Base-by-base conservation (phyloP, 2,888 invertebrate species). In the Anodontia alba region DNA sequence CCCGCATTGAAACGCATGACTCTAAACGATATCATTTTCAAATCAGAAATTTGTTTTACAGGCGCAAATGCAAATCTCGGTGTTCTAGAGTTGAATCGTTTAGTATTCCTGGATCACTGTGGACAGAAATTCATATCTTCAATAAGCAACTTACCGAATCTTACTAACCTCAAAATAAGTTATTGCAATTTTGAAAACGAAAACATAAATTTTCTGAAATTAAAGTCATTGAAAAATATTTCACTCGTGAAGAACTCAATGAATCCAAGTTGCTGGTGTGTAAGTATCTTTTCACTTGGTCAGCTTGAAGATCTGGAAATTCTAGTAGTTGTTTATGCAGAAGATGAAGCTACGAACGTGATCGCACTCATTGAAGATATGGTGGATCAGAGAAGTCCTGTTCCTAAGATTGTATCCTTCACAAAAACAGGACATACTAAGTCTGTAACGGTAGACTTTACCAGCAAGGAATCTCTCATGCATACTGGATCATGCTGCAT, bases 311-410 rank as follows among this genome's bases (percentile, higher is more conserved):
- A 62, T 10, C 31, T 62, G 1, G 33, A 33, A 17, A 62, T 17
- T 33, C 62, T 62, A 17, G 62, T 33, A 62, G 62, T 62, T 26
- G 17, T 20, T 7, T 62, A 17, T 23, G 23, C 17, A 1, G 23
- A 20, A 15, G 62, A 62, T 31, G 62, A 62, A 62, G 62, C 10
- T 10, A 31, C 31, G 1, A 33, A 33, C 17, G 62, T 62, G 10
- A 17, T 26, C 17, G 62, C 31, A 1, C 33, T 62, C 1, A 33
- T 62, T 33, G 62, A 62, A 17, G 62, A 62, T 17, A 62, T 62
- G 62, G 62, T 62, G 2, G 62, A 62, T 20, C 62, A 62, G 23
- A 62, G 31, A 62, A 62, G 62, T 62, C 62, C 62, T 7, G 62
- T 62, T 17, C 62, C 62, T 1, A 62, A 33, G n/a, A 62, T 62